Base-by-base conservation (phyloP, 35 echinoderm and acorn worm species). In the Apostichopus parvimensis region DNA sequence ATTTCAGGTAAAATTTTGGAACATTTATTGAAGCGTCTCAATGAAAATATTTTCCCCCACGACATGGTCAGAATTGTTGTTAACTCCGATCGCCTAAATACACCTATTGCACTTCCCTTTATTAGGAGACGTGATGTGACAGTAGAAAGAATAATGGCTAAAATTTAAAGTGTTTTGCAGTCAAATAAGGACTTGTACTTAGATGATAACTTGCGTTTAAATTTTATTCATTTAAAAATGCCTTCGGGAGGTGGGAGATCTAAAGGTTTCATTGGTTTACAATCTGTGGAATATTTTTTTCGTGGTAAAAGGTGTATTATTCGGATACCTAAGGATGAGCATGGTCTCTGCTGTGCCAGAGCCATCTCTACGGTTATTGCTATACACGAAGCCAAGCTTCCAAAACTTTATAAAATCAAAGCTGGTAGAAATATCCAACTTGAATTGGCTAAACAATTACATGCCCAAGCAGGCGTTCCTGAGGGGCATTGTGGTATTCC, bases 201-300 rank as follows among this genome's bases (percentile, higher is more conserved):
- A 68, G 5, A 68, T 68, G 64, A 68, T 10, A 68, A 17, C 64
- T 68, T 68, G 64, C 17, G 64, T 68, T 68, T 68, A 68, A 68
- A 68, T 68, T 68, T 68, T 18, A 21, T 73, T 73, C 71, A 73
- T 18, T 73, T 73, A 18, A n/a, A 73, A 73, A 73, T 73, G 9
- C 70, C 70, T 6, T 73, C 70, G 70, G 15, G 70, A 73, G 70
- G 14, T 9, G 70, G 70, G 70, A 73, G 70, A 84, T 84, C 12
- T 52, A 84, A 84, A 58, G 54, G 54, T 15, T 84, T 84, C 5
- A 84, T 8, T 8, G 81, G 81, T 15, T 84, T 57, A 14, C 81
- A 84, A 84, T 84, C 81, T 84, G 81, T 84, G 53, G 81, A 84
- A 59, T 84, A 14, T 7, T 84, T 84, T 73, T 84, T 84, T 84